phyloP scores from a whole-genome alignment of 2,797 vertebrate species.

The Hydrocynus forskahlii region DNA sequence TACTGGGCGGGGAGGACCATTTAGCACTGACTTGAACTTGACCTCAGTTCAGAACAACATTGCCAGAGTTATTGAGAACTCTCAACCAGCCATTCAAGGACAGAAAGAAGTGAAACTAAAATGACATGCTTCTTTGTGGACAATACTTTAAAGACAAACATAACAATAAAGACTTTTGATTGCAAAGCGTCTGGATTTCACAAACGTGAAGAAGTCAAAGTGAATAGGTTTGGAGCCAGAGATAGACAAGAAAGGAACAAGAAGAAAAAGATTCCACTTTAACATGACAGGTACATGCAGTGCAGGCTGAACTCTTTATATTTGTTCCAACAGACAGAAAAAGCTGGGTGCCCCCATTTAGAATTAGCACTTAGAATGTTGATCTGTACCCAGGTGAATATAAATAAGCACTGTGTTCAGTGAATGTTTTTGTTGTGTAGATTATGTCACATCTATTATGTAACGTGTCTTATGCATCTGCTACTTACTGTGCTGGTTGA shows the following conservation, averaged over 20 bases:
- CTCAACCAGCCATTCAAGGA: neutral
- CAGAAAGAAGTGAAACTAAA: neutral
- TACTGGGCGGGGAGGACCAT: neutral
- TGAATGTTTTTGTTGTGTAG: neutral
- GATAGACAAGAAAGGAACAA: neutral
- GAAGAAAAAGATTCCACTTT: neutral
- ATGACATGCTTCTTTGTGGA: neutral
- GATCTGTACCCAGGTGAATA: neutral
- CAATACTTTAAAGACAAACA: neutral
- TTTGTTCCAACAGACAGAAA: neutral
- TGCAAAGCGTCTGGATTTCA: neutral
- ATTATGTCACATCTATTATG: neutral
- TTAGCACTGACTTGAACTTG: neutral
- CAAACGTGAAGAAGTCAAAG: neutral
- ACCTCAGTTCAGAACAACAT: neutral
- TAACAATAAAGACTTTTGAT: neutral
- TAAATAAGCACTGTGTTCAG: neutral
- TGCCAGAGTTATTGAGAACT: neutral
- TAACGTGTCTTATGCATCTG: neutral
- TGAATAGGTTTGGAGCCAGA: neutral
- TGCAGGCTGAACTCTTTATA: neutral
- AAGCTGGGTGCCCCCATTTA: neutral
- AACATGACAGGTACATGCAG: neutral
- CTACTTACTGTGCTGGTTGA: constrained; percentile 95
- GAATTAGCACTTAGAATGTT: neutral